Evolutionary conservation across 2,113 vertebrate species (phyloP), one percentile per base, ranked within the genome.

Genomic region (Chaetodon auriga): DNA sequence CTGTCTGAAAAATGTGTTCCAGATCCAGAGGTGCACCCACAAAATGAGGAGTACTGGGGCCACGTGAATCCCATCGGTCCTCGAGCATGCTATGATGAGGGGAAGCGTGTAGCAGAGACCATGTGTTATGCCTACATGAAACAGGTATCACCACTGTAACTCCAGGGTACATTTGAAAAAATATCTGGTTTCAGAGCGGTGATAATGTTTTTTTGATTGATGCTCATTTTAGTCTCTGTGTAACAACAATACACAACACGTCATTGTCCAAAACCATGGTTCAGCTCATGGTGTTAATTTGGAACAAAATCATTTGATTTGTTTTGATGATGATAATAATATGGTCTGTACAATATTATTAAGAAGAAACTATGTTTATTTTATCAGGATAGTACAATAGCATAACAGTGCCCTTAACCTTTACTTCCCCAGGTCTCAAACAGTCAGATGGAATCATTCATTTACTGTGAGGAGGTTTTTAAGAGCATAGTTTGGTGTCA

Each of bases 51-150:
- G 78, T 99, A 99, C 80, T 99, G 98, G 98, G 98, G 98, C 8
- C 98, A 99, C 0, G 98, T 99, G 71, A 99, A 99, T 89, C 98
- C 98, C 0, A 98, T 99, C 12, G 98, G 98, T 11, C 98, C 98
- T 12, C 95, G 98, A 62, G 98, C 98, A 8, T 99, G 98, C 92
- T 99, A 99, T 1, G 98, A 99, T n/a, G 98, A 99, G 90, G 98
- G 98, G 48, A 99, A 99, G 9, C 95, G 98, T 0, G 98, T 99
- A 6, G 98, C 98, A 0, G 98, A 99, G 94, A 99, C 98, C 7
- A 99, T 99, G 98, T 99, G 98, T 89, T 99, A 99, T 8, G 97
- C 98, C 60, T 99, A 99, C 90, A 99, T 99, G 98, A 99, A 99
- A 74, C 98, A 99, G 98, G 98, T 99, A 95, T n/a, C 19, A 13